phyloP scores from a whole-genome alignment of 2,888 invertebrate genomes.

The Timema podura region DNA sequence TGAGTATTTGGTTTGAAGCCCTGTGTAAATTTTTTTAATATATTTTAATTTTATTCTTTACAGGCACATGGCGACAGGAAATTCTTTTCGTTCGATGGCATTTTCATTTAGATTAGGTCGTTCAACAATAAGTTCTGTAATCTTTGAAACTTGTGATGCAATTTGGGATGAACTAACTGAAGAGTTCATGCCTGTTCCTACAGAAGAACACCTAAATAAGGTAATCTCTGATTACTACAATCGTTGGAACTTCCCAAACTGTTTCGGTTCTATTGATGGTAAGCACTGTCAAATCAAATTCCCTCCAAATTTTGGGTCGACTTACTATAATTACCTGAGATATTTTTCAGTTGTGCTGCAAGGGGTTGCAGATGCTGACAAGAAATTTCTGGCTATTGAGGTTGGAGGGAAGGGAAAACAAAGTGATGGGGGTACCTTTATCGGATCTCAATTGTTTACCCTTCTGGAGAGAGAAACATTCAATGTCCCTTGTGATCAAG shows the following conservation, averaged over 20 bases:
- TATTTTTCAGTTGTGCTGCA: conserved; percentile 5
- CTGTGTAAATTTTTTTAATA: too few relatives aligned
- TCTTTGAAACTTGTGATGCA: not conserved
- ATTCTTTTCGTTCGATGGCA: not conserved
- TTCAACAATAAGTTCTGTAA: not conserved
- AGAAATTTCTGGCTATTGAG: not conserved
- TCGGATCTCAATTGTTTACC: not conserved
- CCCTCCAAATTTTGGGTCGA: not conserved
- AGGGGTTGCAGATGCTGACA: conserved; percentile 6
- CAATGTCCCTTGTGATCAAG: not conserved
- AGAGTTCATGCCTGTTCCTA: not conserved
- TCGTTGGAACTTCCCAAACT: not conserved
- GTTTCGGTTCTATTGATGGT: not conserved
- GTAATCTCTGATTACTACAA: not conserved
- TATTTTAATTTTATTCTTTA: not conserved
- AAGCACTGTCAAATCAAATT: not conserved
- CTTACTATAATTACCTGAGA: not conserved
- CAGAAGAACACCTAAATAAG: not conserved
- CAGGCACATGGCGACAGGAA: not conserved
- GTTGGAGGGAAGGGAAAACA: conserved; percentile 2
- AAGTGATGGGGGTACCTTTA: not conserved
- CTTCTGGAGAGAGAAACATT: too few relatives aligned
- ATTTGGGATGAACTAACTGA: not conserved
- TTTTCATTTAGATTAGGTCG: not conserved
- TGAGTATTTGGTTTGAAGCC: too few relatives aligned